Percentiles rank a stretch among this genome's conserved stretches.
These are phyloP conservation scores for Menidia beryllina DNA, from an alignment of 2,113 vertebrate genomes.

Conservation along the genomic window DNA sequence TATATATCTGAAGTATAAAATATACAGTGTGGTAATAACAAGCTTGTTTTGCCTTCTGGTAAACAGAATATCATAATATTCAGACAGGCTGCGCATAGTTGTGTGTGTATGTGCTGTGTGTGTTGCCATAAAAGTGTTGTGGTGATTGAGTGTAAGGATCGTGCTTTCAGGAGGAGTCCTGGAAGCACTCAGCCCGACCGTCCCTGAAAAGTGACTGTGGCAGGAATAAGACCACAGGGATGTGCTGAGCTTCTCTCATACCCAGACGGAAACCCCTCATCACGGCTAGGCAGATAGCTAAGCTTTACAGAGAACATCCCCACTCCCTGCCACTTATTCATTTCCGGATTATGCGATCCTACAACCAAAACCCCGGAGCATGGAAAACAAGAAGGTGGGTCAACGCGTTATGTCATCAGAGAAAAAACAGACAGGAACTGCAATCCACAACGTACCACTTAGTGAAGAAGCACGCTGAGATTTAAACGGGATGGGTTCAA, in stretches of 20 bases:
- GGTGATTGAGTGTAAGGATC: slow-evolving; percentile 12
- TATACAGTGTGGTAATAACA: neutral
- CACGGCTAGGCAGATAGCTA: slow-evolving; percentile 51
- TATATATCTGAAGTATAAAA: slow-evolving; percentile 22
- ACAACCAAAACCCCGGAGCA: slow-evolving; percentile 35
- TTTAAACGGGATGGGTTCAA: slow-evolving; percentile 72
- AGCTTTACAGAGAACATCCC: slow-evolving; percentile 72
- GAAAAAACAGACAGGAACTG: slow-evolving; percentile 67
- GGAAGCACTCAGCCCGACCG: slow-evolving; percentile 32
- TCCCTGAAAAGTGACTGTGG: slow-evolving; percentile 57
- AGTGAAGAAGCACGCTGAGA: slow-evolving; percentile 64
- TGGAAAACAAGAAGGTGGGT: slow-evolving; percentile 48
- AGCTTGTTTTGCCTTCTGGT: slow-evolving; percentile 22
- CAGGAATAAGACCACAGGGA: slow-evolving; percentile 49
- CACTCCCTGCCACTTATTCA: slow-evolving; percentile 63
- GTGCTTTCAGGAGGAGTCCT: slow-evolving; percentile 44
- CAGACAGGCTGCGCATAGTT: slow-evolving; percentile 50
- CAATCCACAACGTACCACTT: slow-evolving; percentile 67
- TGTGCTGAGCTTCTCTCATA: slow-evolving; percentile 52
- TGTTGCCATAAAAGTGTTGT: slow-evolving; percentile 61
- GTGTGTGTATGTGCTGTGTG: slow-evolving; percentile 55
- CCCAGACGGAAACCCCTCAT: slow-evolving; percentile 58
- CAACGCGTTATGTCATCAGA: slow-evolving; percentile 65
- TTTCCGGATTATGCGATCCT: slow-evolving; percentile 64
- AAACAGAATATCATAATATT: slow-evolving; percentile 26